Conservation (phyloP, 2,797 vertebrate species). For the Erithacus rubecula region DNA sequence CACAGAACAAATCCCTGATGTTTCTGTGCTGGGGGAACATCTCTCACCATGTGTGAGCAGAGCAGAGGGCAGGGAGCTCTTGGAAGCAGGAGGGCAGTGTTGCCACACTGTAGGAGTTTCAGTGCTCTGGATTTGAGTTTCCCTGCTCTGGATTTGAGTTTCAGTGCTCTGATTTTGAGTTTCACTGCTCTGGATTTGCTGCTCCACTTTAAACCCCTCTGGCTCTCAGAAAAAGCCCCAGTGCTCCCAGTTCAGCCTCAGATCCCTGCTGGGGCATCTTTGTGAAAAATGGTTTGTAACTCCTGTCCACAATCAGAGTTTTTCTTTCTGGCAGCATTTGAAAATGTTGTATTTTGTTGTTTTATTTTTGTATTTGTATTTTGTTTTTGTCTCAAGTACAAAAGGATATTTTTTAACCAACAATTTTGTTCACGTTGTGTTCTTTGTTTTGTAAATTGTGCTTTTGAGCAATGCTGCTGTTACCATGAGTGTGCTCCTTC, state of each 20-base stretch:
- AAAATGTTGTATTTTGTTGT: accelerated
- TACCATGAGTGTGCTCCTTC: background rate
- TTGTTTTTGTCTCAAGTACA: accelerated
- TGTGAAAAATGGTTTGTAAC: background rate
- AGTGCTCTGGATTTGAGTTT: too few relatives aligned
- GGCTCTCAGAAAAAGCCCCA: background rate
- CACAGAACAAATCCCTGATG: background rate
- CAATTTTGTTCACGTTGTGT: accelerated
- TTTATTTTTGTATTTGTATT: too few relatives aligned
- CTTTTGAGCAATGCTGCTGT: background rate
- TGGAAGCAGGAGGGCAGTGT: slow-evolving; percentile 64
- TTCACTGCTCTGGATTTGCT: background rate
- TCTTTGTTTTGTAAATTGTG: background rate
- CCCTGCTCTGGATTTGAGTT: background rate
- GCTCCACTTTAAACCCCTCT: background rate
- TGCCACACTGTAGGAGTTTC: background rate
- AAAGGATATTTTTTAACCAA: background rate
- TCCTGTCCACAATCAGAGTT: accelerated
- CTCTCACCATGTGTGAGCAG: accelerated
- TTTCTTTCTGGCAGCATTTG: background rate
- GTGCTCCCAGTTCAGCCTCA: background rate
- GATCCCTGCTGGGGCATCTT: background rate
- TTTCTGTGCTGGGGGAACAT: background rate
- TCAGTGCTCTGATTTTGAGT: background rate
- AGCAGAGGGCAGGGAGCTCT: background rate